Evolutionary conservation across 2,113 vertebrate genomes (phyloP), one percentile per base, ranked within the genome.

Genomic region (Colistium nudipinnis): DNA sequence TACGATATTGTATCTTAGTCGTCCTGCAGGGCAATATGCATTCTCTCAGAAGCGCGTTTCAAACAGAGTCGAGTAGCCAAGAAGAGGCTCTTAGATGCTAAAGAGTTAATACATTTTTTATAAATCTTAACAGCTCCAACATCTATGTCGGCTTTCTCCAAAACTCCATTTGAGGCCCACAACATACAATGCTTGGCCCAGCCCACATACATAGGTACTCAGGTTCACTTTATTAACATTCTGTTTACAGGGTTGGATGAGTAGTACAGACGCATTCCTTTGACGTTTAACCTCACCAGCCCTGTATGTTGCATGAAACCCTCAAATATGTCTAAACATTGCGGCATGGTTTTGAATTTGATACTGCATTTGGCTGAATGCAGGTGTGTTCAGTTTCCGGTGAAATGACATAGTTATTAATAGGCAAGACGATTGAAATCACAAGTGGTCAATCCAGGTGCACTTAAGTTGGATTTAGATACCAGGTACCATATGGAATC

Each of bases 1-100:
- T 33, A 41, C 17, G 39, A 20, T 44, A 86, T 85, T 86, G 89
- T 57, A 20, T 54, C 39, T 66, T 72, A 31, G 49, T 67, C 24
- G 20, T 44, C 59, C 38, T 25, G 39, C 19, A 3, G 45, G 44
- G 55, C 70, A 52, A 57, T 65, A 70, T 61, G 45, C 20, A 47
- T 47, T 65, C 24, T 82, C 43, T 82, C 53, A 79, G 62, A 83
- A 63, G 60, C 45, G 28, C 9, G 38, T 35, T 64, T 86, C 68
- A 76, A 49, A 78, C 28, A 31, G 63, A 57, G 44, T 45, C 45
- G 66, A 78, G 43, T 55, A 33, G 49, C 56, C 30, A 60, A 66
- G 27, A 45, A 7, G 27, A 73, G 25, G 20, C 54, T 35, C 35
- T 78, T n/a, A 80, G 31, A 51, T 62, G 49, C 25, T 48, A 24